Base-by-base conservation (phyloP, 2,797 vertebrate species). In the Anabas testudineus region DNA sequence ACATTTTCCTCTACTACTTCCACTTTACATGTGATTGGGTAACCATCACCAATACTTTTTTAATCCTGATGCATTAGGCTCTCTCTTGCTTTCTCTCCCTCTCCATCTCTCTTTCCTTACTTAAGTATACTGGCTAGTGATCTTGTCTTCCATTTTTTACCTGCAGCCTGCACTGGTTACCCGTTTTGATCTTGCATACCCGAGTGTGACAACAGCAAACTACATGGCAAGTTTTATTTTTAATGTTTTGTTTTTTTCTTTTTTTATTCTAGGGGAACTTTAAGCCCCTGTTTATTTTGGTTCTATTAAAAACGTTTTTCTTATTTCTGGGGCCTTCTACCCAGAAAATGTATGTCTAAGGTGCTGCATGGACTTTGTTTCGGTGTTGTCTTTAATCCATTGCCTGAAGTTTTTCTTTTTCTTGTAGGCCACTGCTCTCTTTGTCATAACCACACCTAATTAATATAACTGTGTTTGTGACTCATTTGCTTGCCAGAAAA, bases 151-250 rank as follows among this genome's bases (percentile, higher is more conserved):
- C 80, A 43, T 93, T 90, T 91, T 85, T 93, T 88, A 88, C 87
- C 91, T 90, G 90, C 93, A 94, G 93, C 92, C 93, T 89, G 92
- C 92, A 55, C 90, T 94, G 93, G 93, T 94, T 90, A 93, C 92
- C 90, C 88, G 88, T 90, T 94, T 92, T 93, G 93, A 94, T 93
- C 93, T 94, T 91, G 91, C 93, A 76, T 93, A 92, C 90, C 92
- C 92, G 28, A 91, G 93, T 88, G 88, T 93, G 92, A 93, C 91
- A 74, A 83, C 92, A 75, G 86, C 91, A 93, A 94, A 93, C 92
- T 93, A 94, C 92, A 92, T 94, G 93, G 93, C 93, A 94, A 94
- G 92, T 94, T 93, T 88, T 75, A 58, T 78, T 85, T n/a, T n/a
- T n/a, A n/a, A n/a, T n/a, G n/a, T n/a, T n/a, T n/a, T 82, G 24